Conservation (phyloP, 2,888 invertebrate genomes). For the Drosophila cracens region DNA sequence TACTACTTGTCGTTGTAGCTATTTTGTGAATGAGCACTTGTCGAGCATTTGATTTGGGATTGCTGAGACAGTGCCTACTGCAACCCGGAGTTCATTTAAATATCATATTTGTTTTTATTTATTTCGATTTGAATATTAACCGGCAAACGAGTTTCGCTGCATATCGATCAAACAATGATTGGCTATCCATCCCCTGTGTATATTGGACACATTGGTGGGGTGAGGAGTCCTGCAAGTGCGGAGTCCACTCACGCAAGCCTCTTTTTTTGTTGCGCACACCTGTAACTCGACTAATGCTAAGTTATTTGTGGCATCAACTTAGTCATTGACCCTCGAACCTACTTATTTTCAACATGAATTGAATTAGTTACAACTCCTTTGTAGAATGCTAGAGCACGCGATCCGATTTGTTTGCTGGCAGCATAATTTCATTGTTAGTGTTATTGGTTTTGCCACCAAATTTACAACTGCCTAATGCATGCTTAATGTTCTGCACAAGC, state of each 20-base stretch:
- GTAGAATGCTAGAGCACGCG: constrained; percentile 40
- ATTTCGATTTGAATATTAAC: constrained; percentile 75
- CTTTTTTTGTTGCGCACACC: constrained; percentile 36
- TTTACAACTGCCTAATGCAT: constrained; percentile 21
- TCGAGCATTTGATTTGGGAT: constrained; percentile 33
- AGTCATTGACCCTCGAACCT: constrained; percentile 69
- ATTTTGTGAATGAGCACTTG: constrained; percentile 46
- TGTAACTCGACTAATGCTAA: constrained; percentile 47
- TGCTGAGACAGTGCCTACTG: constrained; percentile 50
- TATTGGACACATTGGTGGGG: constrained; percentile 8
- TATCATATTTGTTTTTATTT: constrained; percentile 57
- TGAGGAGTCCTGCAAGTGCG: constrained; percentile 8
- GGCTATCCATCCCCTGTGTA: constrained; percentile 52
- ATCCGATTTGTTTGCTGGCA: constrained; percentile 30
- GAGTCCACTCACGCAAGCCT: constrained; percentile 33
- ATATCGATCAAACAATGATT: constrained; percentile 77
- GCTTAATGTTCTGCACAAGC: constrained; percentile 27
- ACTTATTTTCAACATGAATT: constrained; percentile 34
- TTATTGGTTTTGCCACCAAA: constrained; percentile 30
- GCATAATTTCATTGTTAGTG: constrained; percentile 43
- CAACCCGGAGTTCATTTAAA: constrained; percentile 56
- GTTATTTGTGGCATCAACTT: constrained; percentile 41
- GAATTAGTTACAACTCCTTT: constrained; percentile 24
- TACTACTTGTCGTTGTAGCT: constrained; percentile 38
- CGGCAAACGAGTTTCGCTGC: constrained; percentile 59